A percentile compares a stretch with the other conserved stretches of the same genome.
Conservation (phyloP, 1,140 invertebrate genomes). For the Apis laboriosa region DNA sequence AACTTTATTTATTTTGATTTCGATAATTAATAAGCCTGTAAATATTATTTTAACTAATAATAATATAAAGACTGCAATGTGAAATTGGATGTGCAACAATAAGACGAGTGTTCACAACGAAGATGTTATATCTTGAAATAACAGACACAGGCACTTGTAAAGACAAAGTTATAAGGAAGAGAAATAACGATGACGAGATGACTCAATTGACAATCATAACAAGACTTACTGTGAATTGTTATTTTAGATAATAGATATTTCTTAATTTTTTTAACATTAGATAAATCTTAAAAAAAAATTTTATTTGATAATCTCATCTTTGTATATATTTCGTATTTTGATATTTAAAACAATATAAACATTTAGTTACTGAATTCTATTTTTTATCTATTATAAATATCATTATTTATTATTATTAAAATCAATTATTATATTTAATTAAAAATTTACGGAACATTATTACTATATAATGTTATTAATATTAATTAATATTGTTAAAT, state of each 20-base stretch:
- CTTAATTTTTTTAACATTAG: not conserved
- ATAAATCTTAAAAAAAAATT: not conserved
- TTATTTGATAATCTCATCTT: not conserved
- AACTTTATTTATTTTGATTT: not conserved
- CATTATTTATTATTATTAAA: no score
- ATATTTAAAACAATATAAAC: no score
- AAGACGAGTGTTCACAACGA: not conserved
- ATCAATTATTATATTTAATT: no score
- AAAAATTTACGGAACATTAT: no score
- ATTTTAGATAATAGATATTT: not conserved
- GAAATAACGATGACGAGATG: slow-evolving; percentile 4
- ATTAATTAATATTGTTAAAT: no score
- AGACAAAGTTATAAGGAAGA: not conserved
- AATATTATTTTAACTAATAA: not conserved
- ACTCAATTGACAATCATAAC: not conserved
- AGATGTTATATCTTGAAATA: slow-evolving; percentile 14
- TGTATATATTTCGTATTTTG: no score
- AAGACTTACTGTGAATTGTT: not conserved
- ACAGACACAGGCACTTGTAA: not conserved
- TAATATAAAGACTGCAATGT: not conserved
- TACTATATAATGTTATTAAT: no score
- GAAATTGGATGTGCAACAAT: not conserved
- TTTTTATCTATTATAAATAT: no score
- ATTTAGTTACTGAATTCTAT: no score
- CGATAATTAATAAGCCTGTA: not conserved